Percentiles rank a stretch among this genome's conserved stretches.
Conservation (phyloP, 2,113 vertebrate species). For the Pygoscelis adeliae region DNA sequence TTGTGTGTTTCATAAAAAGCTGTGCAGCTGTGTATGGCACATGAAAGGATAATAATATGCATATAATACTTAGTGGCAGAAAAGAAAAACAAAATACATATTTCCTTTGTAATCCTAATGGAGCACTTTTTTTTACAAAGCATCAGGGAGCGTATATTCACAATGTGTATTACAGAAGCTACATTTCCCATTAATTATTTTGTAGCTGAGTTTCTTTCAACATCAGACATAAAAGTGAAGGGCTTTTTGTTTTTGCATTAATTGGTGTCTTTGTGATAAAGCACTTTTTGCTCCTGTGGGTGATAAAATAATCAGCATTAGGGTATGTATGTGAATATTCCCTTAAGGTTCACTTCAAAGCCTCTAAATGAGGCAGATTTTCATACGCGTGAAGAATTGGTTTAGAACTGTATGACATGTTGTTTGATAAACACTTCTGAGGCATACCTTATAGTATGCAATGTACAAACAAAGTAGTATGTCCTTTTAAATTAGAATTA, state of each 20-base stretch:
- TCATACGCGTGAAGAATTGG: neutral
- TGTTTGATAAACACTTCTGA: constrained; percentile 57
- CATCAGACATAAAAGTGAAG: constrained; percentile 49
- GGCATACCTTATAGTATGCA: neutral
- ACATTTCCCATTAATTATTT: constrained; percentile 47
- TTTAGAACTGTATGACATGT: neutral
- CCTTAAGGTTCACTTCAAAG: constrained; percentile 54
- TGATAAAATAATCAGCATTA: constrained; percentile 55
- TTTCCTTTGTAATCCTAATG: constrained; percentile 30
- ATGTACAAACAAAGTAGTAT: neutral
- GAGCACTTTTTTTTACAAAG: constrained; percentile 9
- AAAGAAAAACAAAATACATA: neutral
- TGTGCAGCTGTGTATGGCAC: neutral
- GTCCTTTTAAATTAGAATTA: neutral
- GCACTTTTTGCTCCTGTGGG: neutral
- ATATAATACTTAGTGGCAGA: neutral
- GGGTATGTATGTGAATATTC: neutral
- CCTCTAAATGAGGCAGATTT: constrained; percentile 26
- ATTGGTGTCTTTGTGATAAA: constrained; percentile 60
- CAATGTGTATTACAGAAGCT: constrained; percentile 3
- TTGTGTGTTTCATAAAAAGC: neutral
- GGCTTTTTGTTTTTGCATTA: constrained; percentile 53
- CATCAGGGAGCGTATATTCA: neutral
- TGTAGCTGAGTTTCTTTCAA: constrained; percentile 40
- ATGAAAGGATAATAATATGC: neutral